Base-by-base conservation (phyloP, 2,797 vertebrate species). In the Lacerta agilis region DNA sequence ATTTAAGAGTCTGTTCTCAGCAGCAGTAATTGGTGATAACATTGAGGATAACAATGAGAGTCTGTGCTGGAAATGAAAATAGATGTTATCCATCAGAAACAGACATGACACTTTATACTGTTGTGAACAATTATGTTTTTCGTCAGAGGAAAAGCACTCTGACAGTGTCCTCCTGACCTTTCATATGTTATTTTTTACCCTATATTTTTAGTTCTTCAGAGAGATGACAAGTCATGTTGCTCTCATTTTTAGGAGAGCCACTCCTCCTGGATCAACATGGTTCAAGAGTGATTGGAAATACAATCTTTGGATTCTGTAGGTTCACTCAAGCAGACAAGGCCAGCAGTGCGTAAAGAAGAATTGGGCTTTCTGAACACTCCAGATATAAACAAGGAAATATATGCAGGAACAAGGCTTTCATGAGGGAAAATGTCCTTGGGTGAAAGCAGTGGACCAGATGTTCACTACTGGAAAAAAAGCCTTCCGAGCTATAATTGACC, bases 91-190 rank as follows among this genome's bases (percentile, higher is more conserved):
- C 27, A 64, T 84, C 23, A 25, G 86, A 87, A 90, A 91, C 87
- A 75, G 75, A 84, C 4, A 84, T 64, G 23, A 55, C 90, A 83
- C 58, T 92, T 87, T 93, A 45, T 61, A 41, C 45, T 84, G 79
- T 73, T 0, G 0, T 87, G 89, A 93, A 85, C 38, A 82, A 86
- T 94, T 90, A 88, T 86, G 43, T 91, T 86, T 89, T 88, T 92
- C 82, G 91, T 92, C 75, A 84, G 87, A 79, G 75, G 45, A 93
- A 92, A 71, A 77, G 45, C 84, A 45, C 79, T 83, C 91, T 93
- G 88, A 87, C 92, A 88, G 92, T 88, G 88, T 79, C 86, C 38
- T 78, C 58, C 36, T 85, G 79, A 75, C 0, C 0, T 89, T 81
- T 89, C 82, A 71, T 90, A 58, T 91, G 91, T 87, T 77, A 91